A percentile compares a stretch with the other conserved stretches of the same genome.
These are phyloP conservation scores for Lycia hirtaria DNA, from an alignment of 2,888 invertebrate genomes.

Conservation along the genomic window DNA sequence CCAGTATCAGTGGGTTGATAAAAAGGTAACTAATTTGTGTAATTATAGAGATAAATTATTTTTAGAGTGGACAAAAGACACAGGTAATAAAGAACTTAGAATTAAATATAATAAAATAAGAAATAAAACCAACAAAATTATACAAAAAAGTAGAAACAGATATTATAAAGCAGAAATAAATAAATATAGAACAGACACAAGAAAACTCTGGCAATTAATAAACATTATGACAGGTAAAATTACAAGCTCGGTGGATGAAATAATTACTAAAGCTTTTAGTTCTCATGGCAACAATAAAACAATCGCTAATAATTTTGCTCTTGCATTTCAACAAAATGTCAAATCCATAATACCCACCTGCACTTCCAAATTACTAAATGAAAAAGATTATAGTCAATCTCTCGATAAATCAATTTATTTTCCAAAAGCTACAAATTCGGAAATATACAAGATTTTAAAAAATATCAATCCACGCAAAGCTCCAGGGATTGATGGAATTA, in stretches of 20 bases:
- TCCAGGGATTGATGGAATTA: constrained; percentile 9
- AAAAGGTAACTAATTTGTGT: constrained; percentile 1
- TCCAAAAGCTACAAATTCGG: constrained; percentile 1
- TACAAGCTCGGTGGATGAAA: background rate
- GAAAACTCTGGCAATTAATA: too few relatives aligned
- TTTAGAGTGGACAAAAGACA: constrained; percentile 7
- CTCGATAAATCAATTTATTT: constrained; percentile 1
- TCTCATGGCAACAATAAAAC: background rate
- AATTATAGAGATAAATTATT: background rate
- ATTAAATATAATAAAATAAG: too few relatives aligned
- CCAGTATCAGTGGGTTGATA: background rate
- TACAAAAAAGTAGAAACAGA: too few relatives aligned
- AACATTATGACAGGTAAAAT: constrained; percentile 13
- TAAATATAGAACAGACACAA: too few relatives aligned
- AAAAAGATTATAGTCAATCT: background rate
- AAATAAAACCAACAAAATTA: too few relatives aligned
- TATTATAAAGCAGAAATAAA: too few relatives aligned
- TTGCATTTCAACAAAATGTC: constrained; percentile 3
- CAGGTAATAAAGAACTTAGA: constrained; percentile 1
- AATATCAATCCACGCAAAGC: constrained; percentile 2
- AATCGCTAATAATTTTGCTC: constrained; percentile 9
- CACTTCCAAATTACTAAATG: background rate
- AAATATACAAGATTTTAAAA: constrained; percentile 1
- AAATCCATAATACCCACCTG: constrained; percentile 5
- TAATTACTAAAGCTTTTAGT: constrained; percentile 7